Conservation (phyloP, 53 echinoderm and acorn worm genomes). For the Antedon mediterranea region DNA sequence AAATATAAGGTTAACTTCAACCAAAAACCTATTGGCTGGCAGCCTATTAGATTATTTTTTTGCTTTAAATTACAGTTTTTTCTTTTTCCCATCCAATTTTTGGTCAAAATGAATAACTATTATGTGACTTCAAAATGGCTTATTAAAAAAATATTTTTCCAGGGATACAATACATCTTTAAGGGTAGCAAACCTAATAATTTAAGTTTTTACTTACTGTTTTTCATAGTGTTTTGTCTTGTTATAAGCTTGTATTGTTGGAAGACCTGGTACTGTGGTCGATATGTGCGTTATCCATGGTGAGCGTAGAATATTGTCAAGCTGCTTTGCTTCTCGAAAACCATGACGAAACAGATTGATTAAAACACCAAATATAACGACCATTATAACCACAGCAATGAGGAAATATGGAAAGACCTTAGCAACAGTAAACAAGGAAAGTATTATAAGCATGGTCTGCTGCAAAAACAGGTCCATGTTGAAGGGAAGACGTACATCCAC, state of each 20-base stretch:
- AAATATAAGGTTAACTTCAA: too few species aligned
- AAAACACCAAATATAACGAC: slow-evolving; percentile 13
- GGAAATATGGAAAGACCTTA: slow-evolving; percentile 39
- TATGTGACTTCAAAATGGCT: too few species aligned
- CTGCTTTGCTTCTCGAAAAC: slow-evolving; percentile 34
- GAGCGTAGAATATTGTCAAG: slow-evolving; percentile 48
- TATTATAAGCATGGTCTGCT: slow-evolving; percentile 23
- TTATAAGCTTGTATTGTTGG: slow-evolving; percentile 50
- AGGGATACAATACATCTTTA: too few species aligned
- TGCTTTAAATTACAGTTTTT: too few species aligned
- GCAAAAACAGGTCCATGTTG: slow-evolving; percentile 20
- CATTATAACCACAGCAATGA: slow-evolving; percentile 17
- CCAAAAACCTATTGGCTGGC: too few species aligned
- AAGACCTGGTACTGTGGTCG: slow-evolving; percentile 50
- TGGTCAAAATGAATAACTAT: too few species aligned
- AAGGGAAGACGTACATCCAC: slow-evolving; percentile 56
- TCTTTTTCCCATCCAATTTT: too few species aligned
- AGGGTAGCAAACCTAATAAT: too few species aligned
- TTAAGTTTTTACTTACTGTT: slow-evolving; percentile 38
- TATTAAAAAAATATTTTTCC: too few species aligned
- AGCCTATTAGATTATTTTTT: too few species aligned
- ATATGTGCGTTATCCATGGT: slow-evolving; percentile 57
- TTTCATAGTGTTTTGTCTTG: slow-evolving; percentile 31
- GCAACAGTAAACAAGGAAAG: slow-evolving; percentile 28
- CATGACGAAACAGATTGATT: slow-evolving; percentile 26